Conservation (phyloP, 2,888 invertebrate species). For the Chymomyza fuscimana region DNA sequence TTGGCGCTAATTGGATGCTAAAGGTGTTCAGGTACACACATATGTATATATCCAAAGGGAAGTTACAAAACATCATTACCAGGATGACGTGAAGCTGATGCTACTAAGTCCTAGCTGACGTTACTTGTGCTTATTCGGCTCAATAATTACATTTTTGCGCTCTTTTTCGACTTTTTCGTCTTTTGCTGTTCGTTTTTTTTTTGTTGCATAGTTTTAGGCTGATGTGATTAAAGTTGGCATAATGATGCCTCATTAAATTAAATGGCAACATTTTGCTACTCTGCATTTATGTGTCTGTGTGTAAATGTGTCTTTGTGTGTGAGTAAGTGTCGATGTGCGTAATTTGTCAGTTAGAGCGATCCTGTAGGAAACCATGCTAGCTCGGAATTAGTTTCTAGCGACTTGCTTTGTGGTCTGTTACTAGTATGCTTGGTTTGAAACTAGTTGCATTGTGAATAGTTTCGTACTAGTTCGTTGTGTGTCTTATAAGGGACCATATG, state of each 20-base stretch:
- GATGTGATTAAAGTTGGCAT: conserved; percentile 46
- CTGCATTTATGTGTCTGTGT: not conserved
- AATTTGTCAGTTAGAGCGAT: not conserved
- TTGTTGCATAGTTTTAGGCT: conserved; percentile 19
- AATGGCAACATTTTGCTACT: conserved; percentile 37
- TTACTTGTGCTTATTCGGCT: not conserved
- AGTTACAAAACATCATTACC: conserved; percentile 9
- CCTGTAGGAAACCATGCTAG: too few species aligned
- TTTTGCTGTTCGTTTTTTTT: not conserved
- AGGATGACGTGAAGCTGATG: conserved; percentile 3
- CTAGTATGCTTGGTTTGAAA: too few species aligned
- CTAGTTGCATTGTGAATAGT: too few species aligned
- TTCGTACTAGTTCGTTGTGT: too few species aligned
- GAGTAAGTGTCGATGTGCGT: not conserved
- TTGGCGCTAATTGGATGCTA: conserved; percentile 51
- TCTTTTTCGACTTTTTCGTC: conserved; percentile 19
- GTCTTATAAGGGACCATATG: too few species aligned
- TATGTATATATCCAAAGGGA: not conserved
- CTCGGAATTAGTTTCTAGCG: too few species aligned
- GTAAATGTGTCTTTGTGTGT: too few species aligned
- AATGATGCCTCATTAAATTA: conserved; percentile 49
- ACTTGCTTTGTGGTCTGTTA: too few species aligned
- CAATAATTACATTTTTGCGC: conserved; percentile 1
- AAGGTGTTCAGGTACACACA: conserved; percentile 19
- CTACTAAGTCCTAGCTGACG: not conserved